Percentiles rank a stretch among this genome's conserved stretches.
Conservation (phyloP, 2,797 vertebrate species). For the Lepilemur septentrionalis region DNA sequence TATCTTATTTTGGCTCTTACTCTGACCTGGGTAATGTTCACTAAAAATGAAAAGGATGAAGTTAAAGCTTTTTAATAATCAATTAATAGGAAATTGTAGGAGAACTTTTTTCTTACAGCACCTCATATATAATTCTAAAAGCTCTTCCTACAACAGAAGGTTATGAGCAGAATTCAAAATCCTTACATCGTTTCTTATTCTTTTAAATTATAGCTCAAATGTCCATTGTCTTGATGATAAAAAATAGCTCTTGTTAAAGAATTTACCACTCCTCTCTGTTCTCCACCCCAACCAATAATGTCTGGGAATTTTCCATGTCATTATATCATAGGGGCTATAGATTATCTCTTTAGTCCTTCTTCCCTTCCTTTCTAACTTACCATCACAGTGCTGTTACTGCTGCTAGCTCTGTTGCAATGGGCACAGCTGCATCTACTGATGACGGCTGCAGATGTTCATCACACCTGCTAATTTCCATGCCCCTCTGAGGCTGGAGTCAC, state of each 20-base stretch:
- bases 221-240: background rate
- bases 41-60: background rate
- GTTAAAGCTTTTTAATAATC: background rate
- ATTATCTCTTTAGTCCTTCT: background rate
- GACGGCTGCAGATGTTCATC: background rate
- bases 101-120: background rate
- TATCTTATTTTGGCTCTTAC: background rate
- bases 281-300: background rate
- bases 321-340: accelerated
- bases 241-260: background rate
- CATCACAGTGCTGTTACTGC: background rate
- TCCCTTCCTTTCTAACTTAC: background rate
- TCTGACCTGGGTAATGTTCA: background rate
- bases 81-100: background rate
- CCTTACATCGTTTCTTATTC: background rate
- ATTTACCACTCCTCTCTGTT: background rate
- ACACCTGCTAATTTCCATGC: background rate
- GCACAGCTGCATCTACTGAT: background rate
- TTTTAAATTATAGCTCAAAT: background rate
- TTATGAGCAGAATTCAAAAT: background rate
- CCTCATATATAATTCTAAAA: background rate
- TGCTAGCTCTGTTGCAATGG: background rate
- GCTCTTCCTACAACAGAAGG: background rate
- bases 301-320: background rate
- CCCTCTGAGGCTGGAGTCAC: background rate